Evolutionary conservation across 35 echinoderm and acorn worm genomes (phyloP), one percentile per base, ranked within the genome.

Genomic region (Diadema setosum): DNA sequence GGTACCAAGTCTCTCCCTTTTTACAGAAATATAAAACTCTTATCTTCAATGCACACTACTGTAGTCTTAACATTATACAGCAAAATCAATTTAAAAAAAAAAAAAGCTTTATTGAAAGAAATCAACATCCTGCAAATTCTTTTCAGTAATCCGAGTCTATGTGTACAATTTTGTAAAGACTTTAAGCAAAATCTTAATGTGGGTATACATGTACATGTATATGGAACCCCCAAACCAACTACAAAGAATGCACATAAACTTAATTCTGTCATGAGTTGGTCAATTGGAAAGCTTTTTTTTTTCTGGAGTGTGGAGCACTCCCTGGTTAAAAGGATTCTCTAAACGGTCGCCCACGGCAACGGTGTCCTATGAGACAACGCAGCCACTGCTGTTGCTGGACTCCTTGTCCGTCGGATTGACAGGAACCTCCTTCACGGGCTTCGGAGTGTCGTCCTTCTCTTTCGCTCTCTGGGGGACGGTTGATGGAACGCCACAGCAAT

Each of bases 391-490:
- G 46, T 90, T 98, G 20, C 75, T 91, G 0, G 92, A 87, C 41
- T 94, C 92, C 33, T 98, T 98, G 42, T 91, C 89, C 1, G 96
- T 94, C 11, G 87, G 92, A 44, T 88, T 69, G 27, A 98, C 87
- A 43, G 93, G 92, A 18, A 91, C 86, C 55, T 98, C 96, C 39
- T 98, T 98, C 11, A 98, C 88, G 24, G 96, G 92, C 49, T 94
- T 94, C 17, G 94, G 84, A 1, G 80, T 15, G 17, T 98, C 96
- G 1, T 98, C 92, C 82, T 98, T 98, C 25, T 98, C 85, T 25
- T 91, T 87, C 48, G 40, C 42, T 82, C 83, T 80, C 60, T 43
- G 73, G 65, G 65, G 33, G 26, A 46, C 60, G 27, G 18, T 65
- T 17, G 16, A 30, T 32, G 36, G 61, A 3, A 31, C 26, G 37